These are phyloP conservation scores for Boloria euphrosyne DNA, from an alignment of 2,888 invertebrate genomes.

Conservation along the genomic window DNA sequence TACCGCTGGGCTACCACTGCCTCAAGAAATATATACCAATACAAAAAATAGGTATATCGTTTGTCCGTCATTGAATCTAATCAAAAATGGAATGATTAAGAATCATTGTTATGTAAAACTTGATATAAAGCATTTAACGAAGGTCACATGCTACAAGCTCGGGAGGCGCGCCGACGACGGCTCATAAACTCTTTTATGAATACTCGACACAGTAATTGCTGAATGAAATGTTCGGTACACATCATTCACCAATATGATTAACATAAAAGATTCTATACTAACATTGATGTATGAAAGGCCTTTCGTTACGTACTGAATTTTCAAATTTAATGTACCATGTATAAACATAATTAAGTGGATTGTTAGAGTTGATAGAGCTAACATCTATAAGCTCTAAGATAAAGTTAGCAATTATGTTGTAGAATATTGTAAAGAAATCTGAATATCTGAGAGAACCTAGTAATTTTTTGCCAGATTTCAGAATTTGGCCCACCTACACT, in stretches of 20 bases:
- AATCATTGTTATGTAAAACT: constrained; percentile 24
- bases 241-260: background rate
- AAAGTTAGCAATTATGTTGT: too few species aligned
- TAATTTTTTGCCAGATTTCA: too few species aligned
- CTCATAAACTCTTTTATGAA: constrained; percentile 39
- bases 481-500: too few species aligned
- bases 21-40: too few species aligned
- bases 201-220: constrained; percentile 23
- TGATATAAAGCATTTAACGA: constrained; percentile 16
- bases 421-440: too few species aligned
- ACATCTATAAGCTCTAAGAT: too few species aligned
- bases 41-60: background rate
- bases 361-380: too few species aligned
- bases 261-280: constrained; percentile 1
- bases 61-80: constrained; percentile 16
- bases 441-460: too few species aligned
- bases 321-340: background rate
- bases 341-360: too few species aligned
- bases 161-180: constrained; percentile 32
- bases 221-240: constrained; percentile 20
- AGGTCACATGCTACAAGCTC: constrained; percentile 19
- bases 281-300: background rate
- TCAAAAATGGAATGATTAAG: constrained; percentile 12
- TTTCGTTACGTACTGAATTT: background rate
- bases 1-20: too few species aligned